Base-by-base conservation (phyloP, 1,140 invertebrate genomes). In the Drosophila bocki region DNA sequence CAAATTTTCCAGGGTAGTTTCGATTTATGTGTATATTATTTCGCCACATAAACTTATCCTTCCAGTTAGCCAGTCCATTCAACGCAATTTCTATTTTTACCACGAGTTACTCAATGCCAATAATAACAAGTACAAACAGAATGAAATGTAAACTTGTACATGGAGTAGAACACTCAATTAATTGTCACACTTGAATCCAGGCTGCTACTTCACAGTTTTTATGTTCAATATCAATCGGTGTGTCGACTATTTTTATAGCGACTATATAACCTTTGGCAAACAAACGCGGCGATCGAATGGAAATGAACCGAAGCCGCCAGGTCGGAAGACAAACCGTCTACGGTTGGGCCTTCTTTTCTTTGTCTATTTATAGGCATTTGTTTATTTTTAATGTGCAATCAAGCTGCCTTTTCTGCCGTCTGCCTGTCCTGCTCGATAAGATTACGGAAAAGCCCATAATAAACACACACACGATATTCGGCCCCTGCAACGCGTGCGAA, bases 351-450 rank as follows among this genome's bases (percentile, higher is more conserved):
- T 54, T 53, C 35, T 58, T 53, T 47, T 37, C 8, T 7, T 26
- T 11, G 53, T 59, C 80, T 87, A 86, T 86, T 86, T 87, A 64
- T 87, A 86, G 75, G 26, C 44, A 19, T 71, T 82, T 86, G 65
- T 87, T 82, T 86, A 86, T 86, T 79, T 87, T 72, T 82, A 86
- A 86, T 82, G 68, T 65, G 58, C 80, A 86, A 86, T 86, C 79
- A 87, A 83, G 71, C 65, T 22, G 59, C 62, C 51, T 54, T 37
- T 54, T 37, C 33, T 29, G 19, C 71, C 41, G 45, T 41, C 72
- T 65, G 53, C 53, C 61, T 53, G 59, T 32, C 51, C 17, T 26
- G 33, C 41, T 61, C 77, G 82, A 85, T 85, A 85, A 85, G 83
- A 85, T 85, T 82, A 78, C 69, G 57, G 35, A 60, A 82, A 75